Percentiles rank a stretch among this genome's conserved stretches.
Conservation (phyloP, 2,113 vertebrate genomes). For the Apus apus region DNA sequence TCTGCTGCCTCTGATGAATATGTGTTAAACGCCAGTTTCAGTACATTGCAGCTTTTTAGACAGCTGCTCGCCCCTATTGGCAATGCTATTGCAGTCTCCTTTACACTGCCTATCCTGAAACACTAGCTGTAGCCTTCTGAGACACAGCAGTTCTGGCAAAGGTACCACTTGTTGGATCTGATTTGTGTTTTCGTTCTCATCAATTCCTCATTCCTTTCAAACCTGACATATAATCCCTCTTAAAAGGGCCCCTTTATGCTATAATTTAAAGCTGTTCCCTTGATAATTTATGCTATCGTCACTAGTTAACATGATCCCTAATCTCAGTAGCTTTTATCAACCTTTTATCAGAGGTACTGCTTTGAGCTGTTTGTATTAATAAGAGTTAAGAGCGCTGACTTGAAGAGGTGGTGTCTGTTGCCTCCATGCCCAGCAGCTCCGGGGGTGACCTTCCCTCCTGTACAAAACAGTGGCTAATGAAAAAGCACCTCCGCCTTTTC, state of each 20-base stretch:
- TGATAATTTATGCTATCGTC: conserved; percentile 21
- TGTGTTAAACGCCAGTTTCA: neutral
- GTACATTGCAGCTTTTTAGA: neutral
- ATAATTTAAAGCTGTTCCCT: neutral
- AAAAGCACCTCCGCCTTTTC: conserved; percentile 21
- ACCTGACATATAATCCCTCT: neutral
- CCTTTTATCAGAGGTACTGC: conserved; percentile 24
- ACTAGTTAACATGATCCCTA: conserved; percentile 5
- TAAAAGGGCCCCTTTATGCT: neutral
- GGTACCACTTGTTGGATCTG: neutral
- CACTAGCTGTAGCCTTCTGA: conserved; percentile 4
- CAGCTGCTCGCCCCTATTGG: neutral
- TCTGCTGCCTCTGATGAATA: neutral
- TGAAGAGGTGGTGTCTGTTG: neutral
- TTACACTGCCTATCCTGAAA: neutral
- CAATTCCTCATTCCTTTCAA: neutral
- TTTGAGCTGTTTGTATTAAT: conserved; percentile 43
- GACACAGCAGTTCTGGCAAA: neutral
- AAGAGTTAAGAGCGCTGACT: neutral
- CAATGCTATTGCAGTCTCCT: neutral
- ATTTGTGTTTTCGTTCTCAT: neutral
- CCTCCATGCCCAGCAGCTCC: neutral
- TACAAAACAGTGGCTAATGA: neutral
- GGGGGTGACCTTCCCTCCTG: conserved; percentile 34
- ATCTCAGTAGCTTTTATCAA: conserved; percentile 41